Evolutionary conservation across 2,888 invertebrate species (phyloP).

Genomic region (Stegana nigrithorax): DNA sequence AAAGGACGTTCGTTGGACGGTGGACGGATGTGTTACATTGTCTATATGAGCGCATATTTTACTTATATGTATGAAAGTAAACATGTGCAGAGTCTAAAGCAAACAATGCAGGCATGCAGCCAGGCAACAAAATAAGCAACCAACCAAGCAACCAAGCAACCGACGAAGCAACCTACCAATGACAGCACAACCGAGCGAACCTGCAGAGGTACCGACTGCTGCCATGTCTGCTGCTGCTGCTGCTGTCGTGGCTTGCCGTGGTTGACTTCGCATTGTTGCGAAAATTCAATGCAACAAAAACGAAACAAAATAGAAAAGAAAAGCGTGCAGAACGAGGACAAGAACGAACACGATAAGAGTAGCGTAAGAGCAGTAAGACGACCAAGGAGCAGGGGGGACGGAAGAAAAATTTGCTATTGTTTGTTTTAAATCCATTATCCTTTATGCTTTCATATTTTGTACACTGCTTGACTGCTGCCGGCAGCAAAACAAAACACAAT

Average conservation of each 20-base stretch:
- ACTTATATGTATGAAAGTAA: constrained; percentile 5
- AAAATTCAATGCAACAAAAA: not conserved
- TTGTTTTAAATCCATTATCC: constrained; percentile 46
- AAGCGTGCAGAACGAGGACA: constrained; percentile 29
- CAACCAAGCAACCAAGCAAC: not conserved
- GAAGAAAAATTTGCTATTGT: constrained; percentile 33
- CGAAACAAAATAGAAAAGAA: constrained; percentile 22
- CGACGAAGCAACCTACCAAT: not conserved
- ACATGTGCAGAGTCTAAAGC: constrained; percentile 4
- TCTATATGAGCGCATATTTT: not conserved
- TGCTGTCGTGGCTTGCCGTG: constrained; percentile 25
- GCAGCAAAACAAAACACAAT: constrained; percentile 13
- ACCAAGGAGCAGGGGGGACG: constrained; percentile 8
- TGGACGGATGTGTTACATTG: not conserved
- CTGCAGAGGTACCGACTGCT: too few relatives aligned
- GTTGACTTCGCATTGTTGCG: constrained; percentile 7
- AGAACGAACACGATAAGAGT: not conserved
- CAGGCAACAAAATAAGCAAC: not conserved
- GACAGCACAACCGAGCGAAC: not conserved
- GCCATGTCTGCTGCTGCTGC: constrained; percentile 4
- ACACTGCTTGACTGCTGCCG: constrained; percentile 23
- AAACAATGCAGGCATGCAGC: constrained; percentile 8
- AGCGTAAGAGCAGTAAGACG: not conserved
- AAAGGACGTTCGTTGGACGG: constrained; percentile 17
- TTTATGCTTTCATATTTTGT: constrained; percentile 40